These are phyloP conservation scores for Anastrepha ludens DNA, from an alignment of 1,140 invertebrate species.

Conservation along the genomic window DNA sequence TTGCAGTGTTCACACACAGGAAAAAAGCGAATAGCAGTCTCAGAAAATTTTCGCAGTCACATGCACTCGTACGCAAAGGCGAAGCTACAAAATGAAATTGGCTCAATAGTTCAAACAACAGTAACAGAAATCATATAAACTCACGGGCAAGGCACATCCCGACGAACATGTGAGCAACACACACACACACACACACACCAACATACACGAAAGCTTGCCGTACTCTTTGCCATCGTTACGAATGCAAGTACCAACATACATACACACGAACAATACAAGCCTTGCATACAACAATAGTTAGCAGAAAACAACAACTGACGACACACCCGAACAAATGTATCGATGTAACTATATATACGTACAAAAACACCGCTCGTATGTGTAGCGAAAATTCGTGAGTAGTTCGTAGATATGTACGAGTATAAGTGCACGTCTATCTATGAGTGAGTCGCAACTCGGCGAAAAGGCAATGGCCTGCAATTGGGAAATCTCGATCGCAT, in stretches of 20 bases:
- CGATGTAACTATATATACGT: neutral
- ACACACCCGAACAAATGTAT: constrained; percentile 37
- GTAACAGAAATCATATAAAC: constrained; percentile 32
- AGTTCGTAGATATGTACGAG: neutral
- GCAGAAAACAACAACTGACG: constrained; percentile 3
- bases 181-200: neutral
- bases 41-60: neutral
- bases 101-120: constrained; percentile 52
- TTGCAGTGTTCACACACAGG: neutral
- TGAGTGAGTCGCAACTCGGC: neutral
- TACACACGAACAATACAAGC: neutral
- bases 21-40: neutral
- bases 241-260: constrained; percentile 34
- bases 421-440: neutral
- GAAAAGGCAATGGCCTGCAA: constrained; percentile 51
- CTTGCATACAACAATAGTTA: neutral
- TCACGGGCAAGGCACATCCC: neutral
- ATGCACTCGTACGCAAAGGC: neutral
- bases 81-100: constrained; percentile 39
- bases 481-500: constrained; percentile 41
- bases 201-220: neutral
- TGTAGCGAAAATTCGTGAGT: constrained; percentile 7
- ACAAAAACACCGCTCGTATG: neutral
- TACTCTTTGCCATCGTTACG: neutral
- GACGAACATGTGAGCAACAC: constrained; percentile 26